phyloP scores from a whole-genome alignment of 2,113 vertebrate species.

The Ursus arctos region DNA sequence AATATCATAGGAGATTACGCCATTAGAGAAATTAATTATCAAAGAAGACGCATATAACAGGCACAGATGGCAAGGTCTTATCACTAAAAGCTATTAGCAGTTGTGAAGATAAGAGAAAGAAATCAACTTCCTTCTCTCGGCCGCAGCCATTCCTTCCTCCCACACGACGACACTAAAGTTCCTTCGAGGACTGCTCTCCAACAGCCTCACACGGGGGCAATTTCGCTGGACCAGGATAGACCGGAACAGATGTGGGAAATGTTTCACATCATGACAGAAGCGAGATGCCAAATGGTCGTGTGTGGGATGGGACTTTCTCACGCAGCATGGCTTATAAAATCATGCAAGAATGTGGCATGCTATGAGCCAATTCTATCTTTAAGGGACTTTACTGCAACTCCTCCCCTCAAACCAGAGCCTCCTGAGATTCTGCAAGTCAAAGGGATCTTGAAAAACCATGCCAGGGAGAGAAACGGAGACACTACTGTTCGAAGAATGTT shows the following conservation, averaged over 20 bases:
- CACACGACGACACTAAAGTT: not conserved
- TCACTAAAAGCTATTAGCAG: conserved; percentile 35
- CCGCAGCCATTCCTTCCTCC: not conserved
- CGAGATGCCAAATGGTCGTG: not conserved
- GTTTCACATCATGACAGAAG: not conserved
- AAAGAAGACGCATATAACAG: not conserved
- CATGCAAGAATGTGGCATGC: not conserved
- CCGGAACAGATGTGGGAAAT: not conserved
- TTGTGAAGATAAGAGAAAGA: conserved; percentile 75
- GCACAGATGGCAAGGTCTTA: not conserved
- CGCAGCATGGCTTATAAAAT: rapidly evolving
- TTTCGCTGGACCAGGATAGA: not conserved
- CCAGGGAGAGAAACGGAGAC: not conserved
- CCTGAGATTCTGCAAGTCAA: not conserved
- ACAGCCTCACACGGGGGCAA: not conserved
- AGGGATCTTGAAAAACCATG: not conserved
- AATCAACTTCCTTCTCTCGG: conserved; percentile 59
- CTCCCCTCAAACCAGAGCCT: not conserved
- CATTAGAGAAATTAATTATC: not conserved
- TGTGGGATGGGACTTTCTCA: not conserved
- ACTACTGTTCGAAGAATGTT: not conserved
- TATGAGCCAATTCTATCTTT: not conserved
- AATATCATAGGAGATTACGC: not conserved
- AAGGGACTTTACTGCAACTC: not conserved
- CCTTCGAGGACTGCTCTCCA: conserved; percentile 31